These are phyloP conservation scores for Leptinotarsa tumamoca DNA, from an alignment of 2,888 invertebrate species.

Conservation along the genomic window DNA sequence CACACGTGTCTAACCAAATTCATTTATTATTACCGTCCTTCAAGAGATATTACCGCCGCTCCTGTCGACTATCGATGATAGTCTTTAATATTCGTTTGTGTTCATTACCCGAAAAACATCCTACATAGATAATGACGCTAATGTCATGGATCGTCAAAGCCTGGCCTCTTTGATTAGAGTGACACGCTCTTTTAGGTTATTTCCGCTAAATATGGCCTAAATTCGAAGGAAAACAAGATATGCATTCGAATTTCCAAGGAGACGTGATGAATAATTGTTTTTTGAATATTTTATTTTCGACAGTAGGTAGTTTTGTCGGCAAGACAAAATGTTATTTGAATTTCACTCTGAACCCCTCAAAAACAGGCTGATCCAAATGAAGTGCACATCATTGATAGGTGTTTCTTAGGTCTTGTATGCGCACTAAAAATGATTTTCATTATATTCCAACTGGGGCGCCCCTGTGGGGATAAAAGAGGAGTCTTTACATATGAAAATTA, in stretches of 20 bases:
- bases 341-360: no score
- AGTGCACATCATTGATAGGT: no score
- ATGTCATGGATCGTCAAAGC: slow-evolving; percentile 13
- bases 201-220: background rate
- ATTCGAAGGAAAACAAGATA: background rate
- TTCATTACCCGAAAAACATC: slow-evolving; percentile 15
- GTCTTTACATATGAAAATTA: no score
- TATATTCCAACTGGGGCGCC: no score
- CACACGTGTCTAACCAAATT: no score
- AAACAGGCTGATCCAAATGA: no score
- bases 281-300: background rate
- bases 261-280: background rate
- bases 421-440: no score
- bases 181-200: background rate
- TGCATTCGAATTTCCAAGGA: background rate
- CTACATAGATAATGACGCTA: background rate
- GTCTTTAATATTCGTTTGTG: slow-evolving; percentile 5
- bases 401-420: no score
- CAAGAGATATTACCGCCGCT: background rate
- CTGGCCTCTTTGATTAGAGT: slow-evolving; percentile 6
- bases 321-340: no score
- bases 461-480: no score
- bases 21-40: background rate
- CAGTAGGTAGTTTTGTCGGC: no score
- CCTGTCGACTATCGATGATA: background rate